Base-by-base conservation (phyloP, 2,113 vertebrate genomes). In the Talpa occidentalis region DNA sequence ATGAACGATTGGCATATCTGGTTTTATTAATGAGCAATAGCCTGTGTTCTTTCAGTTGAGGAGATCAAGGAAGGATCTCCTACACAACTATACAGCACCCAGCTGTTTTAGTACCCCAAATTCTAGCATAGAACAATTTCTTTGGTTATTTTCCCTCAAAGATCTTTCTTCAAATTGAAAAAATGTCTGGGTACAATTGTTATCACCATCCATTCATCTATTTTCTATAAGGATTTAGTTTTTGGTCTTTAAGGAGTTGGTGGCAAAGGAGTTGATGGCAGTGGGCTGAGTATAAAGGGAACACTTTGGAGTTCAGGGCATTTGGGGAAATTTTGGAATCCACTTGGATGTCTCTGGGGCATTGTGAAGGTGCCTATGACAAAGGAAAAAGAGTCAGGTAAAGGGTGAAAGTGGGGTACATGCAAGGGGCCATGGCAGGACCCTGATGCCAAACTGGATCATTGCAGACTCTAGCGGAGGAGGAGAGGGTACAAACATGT, bases 181-280 rank as follows among this genome's bases (percentile, higher is more conserved):
- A 81, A 93, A 83, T 78, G n/a, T 77, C 47, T 42, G 30, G 11
- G n/a, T 62, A 66, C 26, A 91, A 59, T 88, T 67, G 40, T 73
- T 40, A 90, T 83, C 89, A 90, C 35, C 32, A 22, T 49, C 73
- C 52, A 89, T 69, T 40, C 30, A 91, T 91, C 90, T 67, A 5
- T 90, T 59, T 84, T 59, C 72, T 80, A n/a, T 81, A 76, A 64
- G 47, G 47, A 93, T 82, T 89, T 77, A 72, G 59, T 93, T 85
- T 94, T 89, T 66, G 49, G 44, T 56, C 76, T 94, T 84, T 35
- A 32, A 92, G 83, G 59, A 54, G 17, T 47, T 49, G 16, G 52
- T 92, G 42, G 72, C 78, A 84, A 83, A 87, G 42, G 11, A 49
- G 24, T 76, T 21, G 10, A 59, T 54, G 40, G 49, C n/a, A 42